Conservation (phyloP, 2,888 invertebrate genomes). For the Ischnus inquisitorius region DNA sequence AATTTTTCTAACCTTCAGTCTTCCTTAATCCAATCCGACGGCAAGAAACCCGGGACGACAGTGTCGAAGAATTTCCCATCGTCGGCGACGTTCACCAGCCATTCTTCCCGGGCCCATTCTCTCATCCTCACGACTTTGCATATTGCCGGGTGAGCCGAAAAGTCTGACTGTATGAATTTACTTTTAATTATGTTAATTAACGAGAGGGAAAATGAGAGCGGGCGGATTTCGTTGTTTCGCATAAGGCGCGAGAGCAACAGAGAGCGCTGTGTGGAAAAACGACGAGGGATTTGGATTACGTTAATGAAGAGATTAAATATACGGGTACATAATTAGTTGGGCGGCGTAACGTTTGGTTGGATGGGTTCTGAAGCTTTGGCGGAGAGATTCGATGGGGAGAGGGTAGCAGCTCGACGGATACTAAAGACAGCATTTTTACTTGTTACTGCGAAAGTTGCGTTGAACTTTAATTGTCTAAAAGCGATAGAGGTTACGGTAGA, state of each 20-base stretch:
- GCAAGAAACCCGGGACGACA: background rate
- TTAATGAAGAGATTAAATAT: conserved; percentile 76
- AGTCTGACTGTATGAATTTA: conserved; percentile 66
- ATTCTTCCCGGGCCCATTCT: conserved; percentile 11
- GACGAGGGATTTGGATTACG: conserved; percentile 70
- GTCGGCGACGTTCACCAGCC: conserved; percentile 11
- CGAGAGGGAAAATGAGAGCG: conserved; percentile 40
- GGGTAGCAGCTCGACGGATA: conserved; percentile 21
- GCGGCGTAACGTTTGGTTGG: conserved; percentile 42
- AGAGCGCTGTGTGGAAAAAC: background rate
- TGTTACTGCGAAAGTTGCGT: conserved; percentile 18
- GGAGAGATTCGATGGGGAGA: background rate
- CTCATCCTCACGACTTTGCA: conserved; percentile 52
- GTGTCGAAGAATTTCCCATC: conserved; percentile 21
- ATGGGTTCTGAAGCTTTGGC: background rate
- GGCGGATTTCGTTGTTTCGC: conserved; percentile 29
- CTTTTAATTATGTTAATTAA: conserved; percentile 71
- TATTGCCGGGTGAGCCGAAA: conserved; percentile 33
- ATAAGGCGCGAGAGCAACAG: conserved; percentile 26
- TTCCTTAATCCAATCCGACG: background rate
- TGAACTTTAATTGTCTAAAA: background rate
- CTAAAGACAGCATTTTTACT: conserved; percentile 31
- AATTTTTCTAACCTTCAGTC: background rate
- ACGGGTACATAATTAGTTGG: conserved; percentile 70
- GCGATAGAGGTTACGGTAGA: conserved; percentile 17